Conservation (phyloP, 2,888 invertebrate genomes). For the Psylliodes chrysocephalus region DNA sequence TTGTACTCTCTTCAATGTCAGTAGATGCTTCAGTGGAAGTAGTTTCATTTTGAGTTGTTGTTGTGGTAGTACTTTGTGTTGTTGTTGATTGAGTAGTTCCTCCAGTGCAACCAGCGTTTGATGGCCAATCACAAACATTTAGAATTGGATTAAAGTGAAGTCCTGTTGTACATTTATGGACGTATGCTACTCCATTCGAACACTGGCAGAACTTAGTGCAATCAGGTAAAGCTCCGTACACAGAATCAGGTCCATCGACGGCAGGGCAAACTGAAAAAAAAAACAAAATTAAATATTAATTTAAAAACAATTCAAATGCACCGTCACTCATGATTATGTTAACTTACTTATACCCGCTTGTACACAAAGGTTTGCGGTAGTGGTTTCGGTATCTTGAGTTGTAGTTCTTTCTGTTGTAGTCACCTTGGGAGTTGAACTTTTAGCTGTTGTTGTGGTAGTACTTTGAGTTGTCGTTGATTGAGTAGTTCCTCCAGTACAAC, state of each 20-base stretch:
- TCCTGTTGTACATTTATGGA: constrained; percentile 37
- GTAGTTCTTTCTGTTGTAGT: neutral
- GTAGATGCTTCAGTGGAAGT: too few species aligned
- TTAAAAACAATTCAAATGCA: too few species aligned
- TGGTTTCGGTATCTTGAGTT: neutral
- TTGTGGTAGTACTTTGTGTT: neutral
- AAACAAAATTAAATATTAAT: too few species aligned
- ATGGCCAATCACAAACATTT: constrained; percentile 43
- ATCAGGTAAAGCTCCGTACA: constrained; percentile 32
- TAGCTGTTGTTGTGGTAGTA: neutral
- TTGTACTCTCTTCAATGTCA: neutral
- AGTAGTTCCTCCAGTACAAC: constrained; percentile 12
- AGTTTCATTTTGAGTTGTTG: too few species aligned
- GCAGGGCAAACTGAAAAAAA: constrained; percentile 37
- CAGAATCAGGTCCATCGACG: constrained; percentile 29
- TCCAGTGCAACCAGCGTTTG: constrained; percentile 39
- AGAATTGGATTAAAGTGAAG: constrained; percentile 40
- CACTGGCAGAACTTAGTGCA: constrained; percentile 43
- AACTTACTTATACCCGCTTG: neutral
- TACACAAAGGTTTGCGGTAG: neutral
- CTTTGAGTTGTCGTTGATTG: neutral
- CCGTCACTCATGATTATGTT: neutral
- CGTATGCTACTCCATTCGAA: constrained; percentile 37
- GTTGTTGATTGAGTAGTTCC: neutral
- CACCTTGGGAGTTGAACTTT: too few species aligned